A percentile compares a stretch with the other conserved stretches of the same genome.
phyloP scores from a whole-genome alignment of 2,888 invertebrate genomes.

The Tiliacea citrago region DNA sequence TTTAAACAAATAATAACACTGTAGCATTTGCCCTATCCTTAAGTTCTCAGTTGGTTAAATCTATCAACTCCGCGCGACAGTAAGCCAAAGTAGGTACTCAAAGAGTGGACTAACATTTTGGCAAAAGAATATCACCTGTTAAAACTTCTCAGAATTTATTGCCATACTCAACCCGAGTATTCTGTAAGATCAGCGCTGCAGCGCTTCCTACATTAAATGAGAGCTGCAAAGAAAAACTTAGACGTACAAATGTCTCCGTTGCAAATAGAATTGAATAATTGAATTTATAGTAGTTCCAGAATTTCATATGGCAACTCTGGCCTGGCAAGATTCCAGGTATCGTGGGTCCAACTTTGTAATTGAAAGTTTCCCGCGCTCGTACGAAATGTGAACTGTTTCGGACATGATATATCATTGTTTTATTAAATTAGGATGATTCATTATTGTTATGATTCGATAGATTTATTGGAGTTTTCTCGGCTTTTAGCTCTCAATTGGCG shows the following conservation, averaged over 20 bases:
- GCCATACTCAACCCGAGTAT: conserved; percentile 15
- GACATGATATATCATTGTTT: conserved; percentile 72
- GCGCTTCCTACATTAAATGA: conserved; percentile 43
- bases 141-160: conserved; percentile 41
- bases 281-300: conserved; percentile 78
- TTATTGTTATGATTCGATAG: conserved; percentile 50
- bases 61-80: background rate
- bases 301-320: conserved; percentile 69
- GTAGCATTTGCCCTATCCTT: no score
- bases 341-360: conserved; percentile 77
- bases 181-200: conserved; percentile 46
- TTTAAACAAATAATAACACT: background rate
- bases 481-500: conserved; percentile 17
- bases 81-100: background rate
- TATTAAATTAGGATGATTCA: conserved; percentile 64
- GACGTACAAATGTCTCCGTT: conserved; percentile 72
- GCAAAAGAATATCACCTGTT: conserved; percentile 17
- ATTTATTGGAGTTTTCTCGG: conserved; percentile 49
- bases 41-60: no score
- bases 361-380: conserved; percentile 73
- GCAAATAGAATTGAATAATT: conserved; percentile 79
- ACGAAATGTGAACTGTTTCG: conserved; percentile 70
- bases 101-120: background rate
- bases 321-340: conserved; percentile 80
- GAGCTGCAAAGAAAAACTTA: conserved; percentile 67